Evolutionary conservation across 2,113 vertebrate genomes (phyloP).

Genomic region (Prionailurus viverrinus): DNA sequence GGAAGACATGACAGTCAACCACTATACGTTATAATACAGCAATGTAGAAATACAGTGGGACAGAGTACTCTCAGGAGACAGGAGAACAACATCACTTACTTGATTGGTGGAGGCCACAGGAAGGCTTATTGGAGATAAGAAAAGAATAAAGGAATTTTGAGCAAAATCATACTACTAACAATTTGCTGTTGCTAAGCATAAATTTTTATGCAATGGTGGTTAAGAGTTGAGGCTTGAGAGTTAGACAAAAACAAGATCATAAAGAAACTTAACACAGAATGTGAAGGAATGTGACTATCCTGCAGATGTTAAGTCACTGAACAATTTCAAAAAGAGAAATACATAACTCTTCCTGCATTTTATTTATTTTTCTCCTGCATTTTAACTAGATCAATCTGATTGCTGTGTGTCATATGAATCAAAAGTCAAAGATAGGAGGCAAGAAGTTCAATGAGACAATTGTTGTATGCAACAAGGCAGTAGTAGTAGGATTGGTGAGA

Average conservation of each 20-base stretch:
- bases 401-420: neutral
- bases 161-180: neutral
- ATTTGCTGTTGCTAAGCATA: neutral
- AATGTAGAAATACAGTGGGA: neutral
- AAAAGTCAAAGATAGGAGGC: neutral
- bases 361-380: neutral
- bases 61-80: neutral
- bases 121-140: neutral
- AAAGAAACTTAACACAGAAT: neutral
- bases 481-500: neutral
- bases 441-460: neutral
- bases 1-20: no score
- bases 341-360: neutral
- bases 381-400: neutral
- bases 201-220: neutral
- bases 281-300: neutral
- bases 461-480: neutral
- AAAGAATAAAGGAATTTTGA: neutral
- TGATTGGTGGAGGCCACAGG: no score
- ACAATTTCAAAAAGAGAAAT: neutral
- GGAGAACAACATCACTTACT: neutral
- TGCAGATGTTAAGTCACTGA: neutral
- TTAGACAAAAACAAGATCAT: neutral
- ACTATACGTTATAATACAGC: neutral
- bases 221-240: neutral